These are phyloP conservation scores for Turritopsis rubra DNA, from an alignment of 30 jellyfish, hydroid and myxozoan species.

Conservation along the genomic window DNA sequence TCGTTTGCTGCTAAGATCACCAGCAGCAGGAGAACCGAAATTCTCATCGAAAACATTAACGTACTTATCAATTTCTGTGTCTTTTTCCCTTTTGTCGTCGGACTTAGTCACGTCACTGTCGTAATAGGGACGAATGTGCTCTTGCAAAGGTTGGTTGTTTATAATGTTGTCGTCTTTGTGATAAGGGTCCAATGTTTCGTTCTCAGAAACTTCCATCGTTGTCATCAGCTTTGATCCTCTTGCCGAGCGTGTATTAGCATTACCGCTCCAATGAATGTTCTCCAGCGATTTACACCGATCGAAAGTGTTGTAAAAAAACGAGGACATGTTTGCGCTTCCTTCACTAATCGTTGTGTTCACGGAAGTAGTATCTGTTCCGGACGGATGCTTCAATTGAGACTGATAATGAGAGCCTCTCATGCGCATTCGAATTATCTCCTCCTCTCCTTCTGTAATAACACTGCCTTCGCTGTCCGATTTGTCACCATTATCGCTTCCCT, in stretches of 20 bases:
- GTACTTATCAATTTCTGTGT: no score
- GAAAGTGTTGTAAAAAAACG: neutral
- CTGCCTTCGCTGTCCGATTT: neutral
- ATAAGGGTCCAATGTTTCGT: neutral
- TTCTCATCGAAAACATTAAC: no score
- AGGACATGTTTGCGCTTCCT: neutral
- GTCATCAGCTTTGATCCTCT: neutral
- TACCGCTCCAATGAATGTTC: neutral
- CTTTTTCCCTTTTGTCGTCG: no score
- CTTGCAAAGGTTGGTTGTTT: no score
- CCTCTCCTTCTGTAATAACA: constrained; percentile 7
- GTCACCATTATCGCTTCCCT: neutral
- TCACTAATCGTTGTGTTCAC: neutral
- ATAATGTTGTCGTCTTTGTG: neutral
- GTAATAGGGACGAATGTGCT: no score
- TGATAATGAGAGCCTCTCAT: no score
- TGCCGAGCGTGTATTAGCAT: neutral
- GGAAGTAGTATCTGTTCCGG: neutral
- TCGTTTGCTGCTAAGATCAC: no score
- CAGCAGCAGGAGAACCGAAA: no score
- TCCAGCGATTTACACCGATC: neutral
- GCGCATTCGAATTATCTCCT: constrained; percentile 10
- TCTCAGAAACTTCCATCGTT: neutral
- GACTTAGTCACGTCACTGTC: no score
- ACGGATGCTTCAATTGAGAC: neutral